Conservation (phyloP, 2,797 vertebrate genomes). For the Antennarius maculatus region DNA sequence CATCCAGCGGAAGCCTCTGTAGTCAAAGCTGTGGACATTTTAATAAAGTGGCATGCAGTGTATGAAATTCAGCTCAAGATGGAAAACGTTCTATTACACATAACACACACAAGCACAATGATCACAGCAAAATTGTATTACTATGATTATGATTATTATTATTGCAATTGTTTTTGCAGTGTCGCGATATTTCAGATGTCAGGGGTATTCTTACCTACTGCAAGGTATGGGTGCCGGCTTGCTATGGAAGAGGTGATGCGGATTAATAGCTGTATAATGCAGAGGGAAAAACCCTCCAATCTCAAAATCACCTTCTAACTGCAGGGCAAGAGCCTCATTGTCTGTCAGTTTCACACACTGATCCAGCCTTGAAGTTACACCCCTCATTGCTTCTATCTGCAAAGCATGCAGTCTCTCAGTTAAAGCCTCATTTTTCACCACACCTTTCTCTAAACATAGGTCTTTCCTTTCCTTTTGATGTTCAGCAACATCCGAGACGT, state of each 20-base stretch:
- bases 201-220: slow-evolving; percentile 59
- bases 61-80: not conserved
- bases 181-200: not conserved
- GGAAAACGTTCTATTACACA: no score
- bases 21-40: slow-evolving; percentile 72
- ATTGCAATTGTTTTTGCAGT: not conserved
- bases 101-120: not conserved
- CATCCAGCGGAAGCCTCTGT: slow-evolving; percentile 81
- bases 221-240: slow-evolving; percentile 64
- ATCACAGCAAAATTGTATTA: not conserved
- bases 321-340: slow-evolving; percentile 54
- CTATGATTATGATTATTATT: no score
- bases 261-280: slow-evolving; percentile 66
- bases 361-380: slow-evolving; percentile 18
- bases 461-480: no score
- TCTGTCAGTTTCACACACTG: slow-evolving; percentile 59
- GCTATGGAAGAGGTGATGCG: slow-evolving; percentile 58
- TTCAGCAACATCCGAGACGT: no score
- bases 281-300: slow-evolving; percentile 81
- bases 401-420: not conserved
- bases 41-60: not conserved
- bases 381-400: not conserved
- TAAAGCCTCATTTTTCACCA: no score
- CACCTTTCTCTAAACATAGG: no score
- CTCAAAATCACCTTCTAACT: slow-evolving; percentile 70